Percentiles rank a stretch among this genome's conserved stretches.
Conservation (phyloP, 92 coral and sea anemone species). For the Epizoanthus scotinus region DNA sequence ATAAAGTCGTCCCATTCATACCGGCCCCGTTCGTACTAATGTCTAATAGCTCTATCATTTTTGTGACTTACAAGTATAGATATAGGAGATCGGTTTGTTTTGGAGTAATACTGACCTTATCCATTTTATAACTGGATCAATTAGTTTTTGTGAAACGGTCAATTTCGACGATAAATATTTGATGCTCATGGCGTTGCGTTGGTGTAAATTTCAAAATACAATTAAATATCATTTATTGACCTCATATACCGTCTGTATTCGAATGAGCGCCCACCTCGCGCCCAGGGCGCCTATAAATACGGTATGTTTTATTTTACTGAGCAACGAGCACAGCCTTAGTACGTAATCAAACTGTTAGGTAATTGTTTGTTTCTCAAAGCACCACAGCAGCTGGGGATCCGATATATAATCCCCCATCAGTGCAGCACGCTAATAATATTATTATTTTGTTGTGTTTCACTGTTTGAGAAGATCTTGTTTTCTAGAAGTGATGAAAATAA, state of each 20-base stretch:
- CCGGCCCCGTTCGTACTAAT: not conserved
- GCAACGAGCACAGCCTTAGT: not conserved
- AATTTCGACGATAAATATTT: slow-evolving; percentile 9
- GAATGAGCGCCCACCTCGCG: no score
- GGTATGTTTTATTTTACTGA: not conserved
- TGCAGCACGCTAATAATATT: not conserved
- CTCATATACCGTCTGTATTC: no score
- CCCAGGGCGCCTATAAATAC: no score
- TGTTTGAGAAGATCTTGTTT: no score
- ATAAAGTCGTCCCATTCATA: not conserved
- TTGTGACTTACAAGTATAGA: not conserved
- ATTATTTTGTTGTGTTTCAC: no score
- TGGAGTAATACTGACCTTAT: not conserved
- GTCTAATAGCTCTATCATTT: not conserved
- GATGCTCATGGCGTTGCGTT: not conserved
- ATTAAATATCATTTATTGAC: no score
- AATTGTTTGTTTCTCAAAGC: not conserved
- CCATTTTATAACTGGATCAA: not conserved
- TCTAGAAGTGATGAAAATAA: no score
- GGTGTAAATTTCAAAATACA: not conserved
- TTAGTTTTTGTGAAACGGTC: not conserved
- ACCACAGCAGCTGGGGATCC: not conserved
- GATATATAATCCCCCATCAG: not conserved
- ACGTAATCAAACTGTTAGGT: no score
- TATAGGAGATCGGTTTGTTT: slow-evolving; percentile 7